Evolutionary conservation across 2,797 vertebrate species (phyloP), one percentile per base, ranked within the genome.

Genomic region (Darevskia nairensis): DNA sequence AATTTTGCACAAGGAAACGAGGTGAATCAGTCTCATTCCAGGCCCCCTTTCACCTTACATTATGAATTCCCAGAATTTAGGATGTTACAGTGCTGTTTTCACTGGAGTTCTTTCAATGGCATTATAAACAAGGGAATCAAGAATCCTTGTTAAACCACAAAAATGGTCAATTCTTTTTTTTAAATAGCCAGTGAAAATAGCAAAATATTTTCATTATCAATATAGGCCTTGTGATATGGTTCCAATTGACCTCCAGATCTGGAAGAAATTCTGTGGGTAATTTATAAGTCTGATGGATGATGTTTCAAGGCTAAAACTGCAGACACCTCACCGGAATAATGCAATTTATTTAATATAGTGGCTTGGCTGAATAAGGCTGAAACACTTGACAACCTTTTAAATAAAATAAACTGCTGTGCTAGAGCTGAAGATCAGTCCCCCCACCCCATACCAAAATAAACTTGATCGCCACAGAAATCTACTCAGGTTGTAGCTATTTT

Each of bases 201-300:
- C 11, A 46, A 44, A 85, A 85, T 85, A 69, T 80, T 86, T 86
- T 77, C 85, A 94, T 41, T 74, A 84, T 59, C 74, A 89, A 13
- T 50, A 55, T 84, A 66, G 21, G 82, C 71, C 86, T 27, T 68
- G 88, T 89, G 46, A 59, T 90, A 85, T 39, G 46, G 44, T 69
- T 78, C 76, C 91, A 92, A 59, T 29, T 50, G 92, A n/a, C 46
- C 75, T 59, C 10, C 86, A 39, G 41, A 50, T 87, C 89, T 91
- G 41, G 32, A 39, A 81, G 11, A 83, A 86, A 90, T 41, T 41
- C 15, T 90, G 82, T 89, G 76, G 81, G 68, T 8, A 68, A 32
- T 86, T 86, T 88, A 72, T 77, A 89, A 86, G 85, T 90, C 32
- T 90, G 77, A 23, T 32, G n/a, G 39, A 86, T 55, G 50, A 1